phyloP scores from a whole-genome alignment of 2,797 vertebrate species.

The Smutsia temminckii region DNA sequence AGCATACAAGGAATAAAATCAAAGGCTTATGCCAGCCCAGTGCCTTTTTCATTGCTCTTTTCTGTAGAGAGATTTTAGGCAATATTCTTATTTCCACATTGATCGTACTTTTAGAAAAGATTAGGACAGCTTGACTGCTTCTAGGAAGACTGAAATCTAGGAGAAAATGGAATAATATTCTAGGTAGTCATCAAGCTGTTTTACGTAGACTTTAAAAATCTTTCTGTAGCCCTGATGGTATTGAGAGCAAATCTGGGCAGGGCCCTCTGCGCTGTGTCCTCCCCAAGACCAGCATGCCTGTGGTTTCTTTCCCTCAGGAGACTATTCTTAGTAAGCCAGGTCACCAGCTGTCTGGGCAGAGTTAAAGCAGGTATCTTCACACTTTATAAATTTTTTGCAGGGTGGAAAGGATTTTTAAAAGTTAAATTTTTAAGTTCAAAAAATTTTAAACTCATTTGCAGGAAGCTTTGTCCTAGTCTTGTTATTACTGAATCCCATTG shows the following conservation, averaged over 20 bases:
- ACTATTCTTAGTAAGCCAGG: background rate
- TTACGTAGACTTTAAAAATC: background rate
- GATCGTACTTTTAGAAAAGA: constrained; percentile 43
- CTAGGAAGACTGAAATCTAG: background rate
- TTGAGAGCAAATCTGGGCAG: background rate
- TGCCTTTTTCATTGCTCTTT: background rate
- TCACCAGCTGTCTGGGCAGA: background rate
- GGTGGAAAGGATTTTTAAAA: background rate
- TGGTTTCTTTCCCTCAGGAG: background rate
- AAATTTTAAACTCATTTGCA: background rate
- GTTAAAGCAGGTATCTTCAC: background rate
- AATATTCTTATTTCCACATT: background rate
- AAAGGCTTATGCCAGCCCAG: background rate
- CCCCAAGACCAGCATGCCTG: fast-evolving
- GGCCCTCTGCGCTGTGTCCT: fast-evolving
- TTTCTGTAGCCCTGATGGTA: too few species aligned
- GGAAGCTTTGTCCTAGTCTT: background rate
- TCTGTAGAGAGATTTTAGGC: background rate
- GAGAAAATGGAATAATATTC: background rate
- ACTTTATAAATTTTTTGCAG: background rate
- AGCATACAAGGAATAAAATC: background rate
- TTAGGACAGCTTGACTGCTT: background rate
- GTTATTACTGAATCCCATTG: background rate
- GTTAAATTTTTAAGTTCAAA: background rate
- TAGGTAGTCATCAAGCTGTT: background rate